Base-by-base conservation (phyloP, 2,888 invertebrate genomes). In the Xanthia icteritia region DNA sequence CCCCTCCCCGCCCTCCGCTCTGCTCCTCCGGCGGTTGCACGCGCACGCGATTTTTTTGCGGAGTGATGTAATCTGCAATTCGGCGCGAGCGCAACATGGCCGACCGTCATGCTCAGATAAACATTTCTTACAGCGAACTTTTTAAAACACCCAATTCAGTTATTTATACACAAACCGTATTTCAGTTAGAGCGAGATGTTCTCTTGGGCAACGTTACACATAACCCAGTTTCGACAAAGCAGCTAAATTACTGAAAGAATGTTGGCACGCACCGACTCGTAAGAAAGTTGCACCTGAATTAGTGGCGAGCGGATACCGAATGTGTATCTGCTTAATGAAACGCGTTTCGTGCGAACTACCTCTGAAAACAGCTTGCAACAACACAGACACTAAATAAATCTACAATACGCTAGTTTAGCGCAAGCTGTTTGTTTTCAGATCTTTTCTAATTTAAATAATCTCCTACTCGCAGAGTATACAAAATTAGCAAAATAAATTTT, bases 41-140 rank as follows among this genome's bases (percentile, higher is more conserved):
- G 93, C 92, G 94, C 94, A 93, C 92, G 92, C 93, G 90, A 87
- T 85, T 91, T 94, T 96, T 96, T 96, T 96, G 95, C 94, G 92
- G 93, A 93, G 93, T 96, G 96, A 96, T 96, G 96, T 96, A 96
- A 96, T 95, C 94, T 91, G 92, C 94, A 94, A 94, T 96, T 96
- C 94, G 95, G 95, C 95, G 94, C 93, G 92, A 92, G 94, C 93
- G 94, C 95, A 94, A 94, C 94, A 94, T 95, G 94, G 95, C 95
- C 90, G 89, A 85, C 90, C 86, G 89, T 90, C 87, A 88, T 82
- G 85, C 89, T 85, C 86, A 85, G 81, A 88, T 89, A 88, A 88
- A 88, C 85, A 86, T 84, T 89, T 86, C 86, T 83, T 81, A 88
- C 65, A 73, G 82, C 71, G 65, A 82, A 82, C 70, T 84, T 81